These are phyloP conservation scores for Laticauda colubrina DNA, from an alignment of 2,113 vertebrate species.

Conservation along the genomic window DNA sequence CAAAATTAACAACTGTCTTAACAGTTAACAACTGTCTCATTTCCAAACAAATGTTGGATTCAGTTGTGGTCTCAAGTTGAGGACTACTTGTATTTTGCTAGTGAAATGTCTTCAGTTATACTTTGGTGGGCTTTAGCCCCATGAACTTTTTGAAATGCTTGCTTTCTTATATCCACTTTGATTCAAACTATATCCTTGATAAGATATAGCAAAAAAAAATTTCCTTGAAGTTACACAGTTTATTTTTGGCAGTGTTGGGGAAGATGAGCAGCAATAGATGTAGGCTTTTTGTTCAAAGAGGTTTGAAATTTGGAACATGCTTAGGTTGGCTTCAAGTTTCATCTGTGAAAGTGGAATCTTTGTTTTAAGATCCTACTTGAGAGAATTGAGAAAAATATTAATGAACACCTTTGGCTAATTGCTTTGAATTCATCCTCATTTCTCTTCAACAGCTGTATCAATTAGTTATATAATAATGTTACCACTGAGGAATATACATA, in stretches of 20 bases:
- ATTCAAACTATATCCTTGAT: neutral
- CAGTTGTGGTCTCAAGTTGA: neutral
- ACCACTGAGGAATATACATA: neutral
- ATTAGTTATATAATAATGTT: neutral
- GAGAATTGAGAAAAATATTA: neutral
- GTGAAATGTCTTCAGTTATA: neutral
- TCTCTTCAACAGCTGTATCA: neutral
- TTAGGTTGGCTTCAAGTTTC: neutral
- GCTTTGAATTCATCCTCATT: neutral
- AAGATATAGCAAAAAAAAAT: neutral
- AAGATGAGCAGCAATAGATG: neutral
- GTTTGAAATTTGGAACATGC: neutral
- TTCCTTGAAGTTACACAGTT: neutral
- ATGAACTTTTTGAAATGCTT: neutral
- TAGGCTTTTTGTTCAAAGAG: neutral
- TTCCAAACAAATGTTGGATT: neutral
- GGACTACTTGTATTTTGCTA: neutral
- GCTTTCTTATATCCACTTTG: neutral
- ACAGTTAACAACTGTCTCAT: neutral
- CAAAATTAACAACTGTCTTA: neutral
- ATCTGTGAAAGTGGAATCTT: neutral
- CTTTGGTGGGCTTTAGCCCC: neutral
- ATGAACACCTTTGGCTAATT: neutral
- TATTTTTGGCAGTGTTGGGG: neutral
- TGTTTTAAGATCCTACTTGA: neutral